phyloP scores from a whole-genome alignment of 2,888 invertebrate genomes.

The Tanypteryx hageni region DNA sequence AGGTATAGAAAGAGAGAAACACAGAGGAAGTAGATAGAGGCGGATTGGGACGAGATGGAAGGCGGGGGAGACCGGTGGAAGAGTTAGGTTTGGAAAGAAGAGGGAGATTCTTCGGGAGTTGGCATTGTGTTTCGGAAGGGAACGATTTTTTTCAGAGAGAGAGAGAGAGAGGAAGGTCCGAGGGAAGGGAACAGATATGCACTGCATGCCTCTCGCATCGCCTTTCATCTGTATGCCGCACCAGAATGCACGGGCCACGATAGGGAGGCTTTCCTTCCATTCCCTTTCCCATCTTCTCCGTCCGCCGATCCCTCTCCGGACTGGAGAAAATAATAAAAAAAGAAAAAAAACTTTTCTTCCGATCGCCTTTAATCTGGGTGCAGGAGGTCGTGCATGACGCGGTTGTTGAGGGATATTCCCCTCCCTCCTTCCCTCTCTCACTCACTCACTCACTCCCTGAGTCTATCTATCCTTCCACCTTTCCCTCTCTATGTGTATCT shows the following conservation, averaged over 20 bases:
- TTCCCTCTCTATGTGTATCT: neutral
- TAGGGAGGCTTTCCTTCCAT: neutral
- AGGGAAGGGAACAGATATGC: conserved; percentile 8
- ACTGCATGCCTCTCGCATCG: conserved; percentile 32
- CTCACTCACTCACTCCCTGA: neutral
- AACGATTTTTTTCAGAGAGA: neutral
- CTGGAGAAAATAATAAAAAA: neutral
- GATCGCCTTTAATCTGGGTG: conserved; percentile 41
- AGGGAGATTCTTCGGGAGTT: neutral
- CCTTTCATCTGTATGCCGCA: conserved; percentile 56
- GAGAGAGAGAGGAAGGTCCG: neutral
- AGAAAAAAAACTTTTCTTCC: conserved; percentile 4
- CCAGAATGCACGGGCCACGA: conserved; percentile 44
- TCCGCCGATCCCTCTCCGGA: neutral
- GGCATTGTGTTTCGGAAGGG: conserved; percentile 17
- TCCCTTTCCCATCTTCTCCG: neutral
- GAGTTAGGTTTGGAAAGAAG: neutral
- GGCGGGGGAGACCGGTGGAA: neutral
- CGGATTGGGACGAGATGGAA: neutral
- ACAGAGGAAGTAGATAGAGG: neutral
- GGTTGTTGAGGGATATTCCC: conserved; percentile 24
- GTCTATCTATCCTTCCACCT: neutral
- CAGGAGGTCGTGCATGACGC: conserved; percentile 59
- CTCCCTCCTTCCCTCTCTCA: neutral
- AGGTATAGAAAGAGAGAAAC: neutral